Percentiles rank a stretch among this genome's conserved stretches.
Evolutionary conservation across 2,113 vertebrate species (phyloP).

Genomic region (Xenopus borealis): DNA sequence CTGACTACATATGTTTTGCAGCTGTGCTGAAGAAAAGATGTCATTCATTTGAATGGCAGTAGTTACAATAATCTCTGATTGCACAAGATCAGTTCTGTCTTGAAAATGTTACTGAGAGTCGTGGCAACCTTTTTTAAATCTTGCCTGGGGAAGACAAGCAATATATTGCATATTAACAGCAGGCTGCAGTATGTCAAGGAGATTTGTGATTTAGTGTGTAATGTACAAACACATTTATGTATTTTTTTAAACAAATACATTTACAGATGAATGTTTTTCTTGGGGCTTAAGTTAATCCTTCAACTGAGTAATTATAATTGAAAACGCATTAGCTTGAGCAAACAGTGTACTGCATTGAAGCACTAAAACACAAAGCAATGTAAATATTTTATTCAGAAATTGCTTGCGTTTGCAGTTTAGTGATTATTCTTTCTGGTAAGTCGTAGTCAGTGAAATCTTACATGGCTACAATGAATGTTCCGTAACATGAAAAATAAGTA

Average conservation of each 20-base stretch:
- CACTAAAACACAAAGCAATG: constrained; percentile 18
- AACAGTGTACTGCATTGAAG: constrained; percentile 25
- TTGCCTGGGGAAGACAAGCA: not conserved
- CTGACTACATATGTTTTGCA: no score
- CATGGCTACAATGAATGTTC: constrained; percentile 51
- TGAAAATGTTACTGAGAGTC: no score
- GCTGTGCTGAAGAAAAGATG: no score
- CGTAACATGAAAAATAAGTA: constrained; percentile 54
- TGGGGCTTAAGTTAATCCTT: constrained; percentile 37
- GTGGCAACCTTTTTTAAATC: no score
- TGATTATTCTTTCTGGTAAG: constrained; percentile 4
- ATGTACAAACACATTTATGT: constrained; percentile 19
- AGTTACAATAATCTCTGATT: no score
- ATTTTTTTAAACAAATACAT: constrained; percentile 29
- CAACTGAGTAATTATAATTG: constrained; percentile 41
- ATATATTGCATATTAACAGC: constrained; percentile 1
- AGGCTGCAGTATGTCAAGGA: constrained; percentile 19
- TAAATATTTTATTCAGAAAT: constrained; percentile 38
- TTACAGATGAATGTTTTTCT: constrained; percentile 41
- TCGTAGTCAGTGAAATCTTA: constrained; percentile 22
- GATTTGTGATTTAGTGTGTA: constrained; percentile 10
- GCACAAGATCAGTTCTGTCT: no score
- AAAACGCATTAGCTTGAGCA: constrained; percentile 39
- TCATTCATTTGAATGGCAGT: no score
- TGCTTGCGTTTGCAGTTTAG: constrained; percentile 15